phyloP scores from a whole-genome alignment of 2,888 invertebrate genomes.

The Apamea anceps region DNA sequence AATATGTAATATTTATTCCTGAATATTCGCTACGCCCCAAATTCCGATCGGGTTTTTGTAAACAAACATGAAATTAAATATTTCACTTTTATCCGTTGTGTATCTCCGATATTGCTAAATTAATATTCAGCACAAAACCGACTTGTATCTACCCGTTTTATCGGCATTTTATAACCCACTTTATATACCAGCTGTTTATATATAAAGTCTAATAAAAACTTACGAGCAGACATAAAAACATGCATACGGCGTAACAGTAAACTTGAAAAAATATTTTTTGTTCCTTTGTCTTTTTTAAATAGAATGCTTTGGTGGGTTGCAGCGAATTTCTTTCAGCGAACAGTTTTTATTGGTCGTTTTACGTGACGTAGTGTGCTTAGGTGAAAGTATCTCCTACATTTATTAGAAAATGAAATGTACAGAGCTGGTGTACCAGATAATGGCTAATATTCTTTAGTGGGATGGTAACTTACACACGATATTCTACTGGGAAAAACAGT shows the following conservation, averaged over 20 bases:
- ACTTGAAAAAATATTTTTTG: slow-evolving; percentile 61
- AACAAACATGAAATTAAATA: neutral
- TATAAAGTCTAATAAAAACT: slow-evolving; percentile 71
- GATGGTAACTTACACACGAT: neutral
- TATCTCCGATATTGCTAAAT: slow-evolving; percentile 9
- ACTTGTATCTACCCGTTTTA: slow-evolving; percentile 31
- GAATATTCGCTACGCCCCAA: neutral
- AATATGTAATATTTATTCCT: neutral
- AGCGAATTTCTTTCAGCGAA: slow-evolving; percentile 53
- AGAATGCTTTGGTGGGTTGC: slow-evolving; percentile 55
- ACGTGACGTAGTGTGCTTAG: slow-evolving; percentile 8
- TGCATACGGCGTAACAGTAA: slow-evolving; percentile 66
- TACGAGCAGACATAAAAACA: slow-evolving; percentile 70
- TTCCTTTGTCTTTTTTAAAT: slow-evolving; percentile 54
- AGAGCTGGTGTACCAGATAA: neutral
- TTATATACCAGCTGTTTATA: slow-evolving; percentile 65
- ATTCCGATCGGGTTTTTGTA: neutral
- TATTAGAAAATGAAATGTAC: slow-evolving; percentile 1
- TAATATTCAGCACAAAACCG: slow-evolving; percentile 16
- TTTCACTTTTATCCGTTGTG: neutral
- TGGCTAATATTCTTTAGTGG: neutral
- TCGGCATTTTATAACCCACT: slow-evolving; percentile 41
- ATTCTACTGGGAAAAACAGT: neutral
- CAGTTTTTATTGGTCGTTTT: slow-evolving; percentile 56
- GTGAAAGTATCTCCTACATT: neutral